phyloP scores from a whole-genome alignment of 2,888 invertebrate genomes.

The Acanthosepion lycidas region DNA sequence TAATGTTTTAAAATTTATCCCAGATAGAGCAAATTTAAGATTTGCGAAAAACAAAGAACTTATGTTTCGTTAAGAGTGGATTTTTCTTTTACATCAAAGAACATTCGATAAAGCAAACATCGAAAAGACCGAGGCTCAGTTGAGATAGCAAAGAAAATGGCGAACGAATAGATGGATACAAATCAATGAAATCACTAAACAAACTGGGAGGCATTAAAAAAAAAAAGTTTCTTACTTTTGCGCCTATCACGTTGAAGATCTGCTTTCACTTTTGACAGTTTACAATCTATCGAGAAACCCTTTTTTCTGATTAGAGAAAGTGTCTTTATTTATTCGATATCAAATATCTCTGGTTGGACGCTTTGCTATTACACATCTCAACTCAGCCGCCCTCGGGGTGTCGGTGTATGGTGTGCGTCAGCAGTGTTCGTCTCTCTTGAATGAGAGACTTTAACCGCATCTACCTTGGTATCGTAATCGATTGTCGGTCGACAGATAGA shows the following conservation, averaged over 20 bases:
- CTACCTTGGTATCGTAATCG: background rate
- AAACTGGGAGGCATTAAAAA: background rate
- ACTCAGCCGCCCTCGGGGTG: background rate
- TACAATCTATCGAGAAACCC: background rate
- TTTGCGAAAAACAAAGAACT: too few species aligned
- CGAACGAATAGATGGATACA: too few species aligned
- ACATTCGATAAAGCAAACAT: too few species aligned
- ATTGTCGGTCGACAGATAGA: background rate
- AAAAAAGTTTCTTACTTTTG: background rate
- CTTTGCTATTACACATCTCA: background rate
- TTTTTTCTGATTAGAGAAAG: background rate
- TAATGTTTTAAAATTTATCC: too few species aligned
- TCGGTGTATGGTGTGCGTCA: background rate
- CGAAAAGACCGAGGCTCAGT: too few species aligned
- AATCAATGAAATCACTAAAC: too few species aligned
- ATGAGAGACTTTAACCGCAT: background rate
- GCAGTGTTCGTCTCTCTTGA: background rate
- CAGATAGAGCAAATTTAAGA: too few species aligned
- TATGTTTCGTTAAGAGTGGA: too few species aligned
- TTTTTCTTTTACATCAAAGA: too few species aligned
- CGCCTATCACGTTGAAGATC: background rate
- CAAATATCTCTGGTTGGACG: background rate
- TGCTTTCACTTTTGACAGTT: background rate
- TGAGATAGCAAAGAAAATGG: too few species aligned
- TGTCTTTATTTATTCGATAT: slow-evolving; percentile 22